Evolutionary conservation across 2,797 vertebrate species (phyloP), one percentile per base, ranked within the genome.

Genomic region (Acridotheres tristis): DNA sequence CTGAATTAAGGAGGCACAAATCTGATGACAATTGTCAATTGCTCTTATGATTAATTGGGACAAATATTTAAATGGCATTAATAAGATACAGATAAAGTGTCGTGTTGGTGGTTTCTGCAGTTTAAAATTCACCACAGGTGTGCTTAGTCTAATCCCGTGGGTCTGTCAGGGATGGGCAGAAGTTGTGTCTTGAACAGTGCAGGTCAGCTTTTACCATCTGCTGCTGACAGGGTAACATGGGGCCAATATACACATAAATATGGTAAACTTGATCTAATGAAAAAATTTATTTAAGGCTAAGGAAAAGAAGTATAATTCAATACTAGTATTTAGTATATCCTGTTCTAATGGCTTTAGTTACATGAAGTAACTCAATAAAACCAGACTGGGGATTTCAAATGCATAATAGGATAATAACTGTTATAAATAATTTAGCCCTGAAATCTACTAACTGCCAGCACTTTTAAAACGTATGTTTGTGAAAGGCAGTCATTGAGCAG

Each of bases 351-450:
- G 58, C 61, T 93, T 85, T 43, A 81, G 58, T 85, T 92, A 32
- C n/a, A 63, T 63, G 43, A 45, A 51, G 43, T 87, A 85, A 72
- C 62, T 90, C 47, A n/a, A 53, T 69, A 79, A 90, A 94, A 66
- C 26, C 43, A 68, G 78, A 50, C 19, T 8, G 4, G 47, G 73
- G 73, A 48, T 81, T 93, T 91, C 90, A 84, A 61, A 53, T 66
- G 16, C 55, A 4, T 67, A 59, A 68, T 23, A 81, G 50, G 50
- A 63, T 90, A 85, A 95, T 71, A 76, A 63, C 21, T 72, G 12
- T 65, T 91, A 42, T 81, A 81, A 93, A 85, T 77, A 84, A 91
- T 76, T 80, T 17, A 86, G 51, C 76, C 62, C 65, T 74, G 59
- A 63, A 69, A 79, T 68, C 77, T 55, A 21, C 77, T 57, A 19